Evolutionary conservation across 2,797 vertebrate species (phyloP), one percentile per base, ranked within the genome.

Genomic region (Ceyx erithaca): DNA sequence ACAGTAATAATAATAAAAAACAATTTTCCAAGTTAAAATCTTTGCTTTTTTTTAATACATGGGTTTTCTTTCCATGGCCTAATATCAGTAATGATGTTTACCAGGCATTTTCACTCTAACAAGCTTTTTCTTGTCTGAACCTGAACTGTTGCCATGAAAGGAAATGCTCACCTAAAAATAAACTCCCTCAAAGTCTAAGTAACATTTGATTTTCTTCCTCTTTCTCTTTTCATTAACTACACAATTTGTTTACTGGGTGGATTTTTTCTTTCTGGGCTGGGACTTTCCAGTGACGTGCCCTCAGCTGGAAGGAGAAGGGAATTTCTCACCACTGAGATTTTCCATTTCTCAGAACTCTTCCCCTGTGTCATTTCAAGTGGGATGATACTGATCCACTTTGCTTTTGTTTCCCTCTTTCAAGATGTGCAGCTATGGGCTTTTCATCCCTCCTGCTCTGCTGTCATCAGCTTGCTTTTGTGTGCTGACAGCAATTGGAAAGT

Each of bases 231-330:
- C 26, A 14, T 71, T 67, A 49, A 49, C 23, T 46, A 26, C 4
- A 9, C 78, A 84, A 67, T 88, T 80, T 91, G 70, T 90, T 91
- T 95, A 61, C 82, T 92, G 3, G 15, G 77, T 68, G 70, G 80
- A 35, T 43, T 48, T 73, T 88, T 82, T 85, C 89, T 72, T 31
- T 20, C 11, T 22, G 52, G 64, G 55, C 89, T 40, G 90, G 92
- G 89, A 91, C 90, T 97, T 96, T 92, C 92, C 94, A 93, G 69
- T 96, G 90, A 92, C 45, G 46, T 83, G 55, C 69, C 30, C 35
- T 94, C 58, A 84, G 71, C 78, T 92, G 89, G 68, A 84, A 94
- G 31, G 59, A 86, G 31, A 45, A 51, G 49, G 61, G 12, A 55
- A 37, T 90, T 92, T 85, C 69, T 76, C 46, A 51, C 28, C 11